Percentiles rank a stretch among this genome's conserved stretches.
phyloP scores from a whole-genome alignment of 2,797 vertebrate genomes.

The Anas flavirostris region DNA sequence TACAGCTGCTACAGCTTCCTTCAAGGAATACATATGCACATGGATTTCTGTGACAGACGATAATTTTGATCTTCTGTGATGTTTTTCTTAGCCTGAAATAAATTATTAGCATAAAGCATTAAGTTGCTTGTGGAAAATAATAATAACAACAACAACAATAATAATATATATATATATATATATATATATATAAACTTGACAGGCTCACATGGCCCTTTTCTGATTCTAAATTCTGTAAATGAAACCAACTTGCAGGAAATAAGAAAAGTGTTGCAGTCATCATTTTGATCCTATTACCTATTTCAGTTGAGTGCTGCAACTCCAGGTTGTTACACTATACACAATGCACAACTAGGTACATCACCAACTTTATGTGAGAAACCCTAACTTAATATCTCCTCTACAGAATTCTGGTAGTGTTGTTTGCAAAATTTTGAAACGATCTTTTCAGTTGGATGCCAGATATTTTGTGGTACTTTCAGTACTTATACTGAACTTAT shows the following conservation, averaged over 20 bases:
- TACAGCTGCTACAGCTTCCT: not conserved
- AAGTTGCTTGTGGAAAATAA: not conserved
- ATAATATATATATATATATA: no score
- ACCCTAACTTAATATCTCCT: not conserved
- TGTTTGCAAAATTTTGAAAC: not conserved
- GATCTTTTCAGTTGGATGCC: not conserved
- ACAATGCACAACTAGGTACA: not conserved
- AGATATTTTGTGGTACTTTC: not conserved
- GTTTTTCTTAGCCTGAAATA: not conserved
- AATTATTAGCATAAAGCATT: not conserved
- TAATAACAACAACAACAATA: no score
- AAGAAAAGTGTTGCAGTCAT: not conserved
- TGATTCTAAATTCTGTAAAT: not conserved
- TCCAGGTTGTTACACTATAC: fast-evolving
- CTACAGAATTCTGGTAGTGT: not conserved
- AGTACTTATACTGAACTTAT: no score
- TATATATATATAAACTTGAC: not conserved
- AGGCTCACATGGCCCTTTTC: not conserved
- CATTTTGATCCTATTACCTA: not conserved
- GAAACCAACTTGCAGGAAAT: not conserved
- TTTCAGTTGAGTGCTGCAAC: not conserved
- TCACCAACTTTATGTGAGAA: not conserved
- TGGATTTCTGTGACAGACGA: not conserved
- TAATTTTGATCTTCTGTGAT: not conserved
- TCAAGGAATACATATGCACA: not conserved